phyloP scores from a whole-genome alignment of 2,888 invertebrate genomes.

The Criorhina ranunculi region DNA sequence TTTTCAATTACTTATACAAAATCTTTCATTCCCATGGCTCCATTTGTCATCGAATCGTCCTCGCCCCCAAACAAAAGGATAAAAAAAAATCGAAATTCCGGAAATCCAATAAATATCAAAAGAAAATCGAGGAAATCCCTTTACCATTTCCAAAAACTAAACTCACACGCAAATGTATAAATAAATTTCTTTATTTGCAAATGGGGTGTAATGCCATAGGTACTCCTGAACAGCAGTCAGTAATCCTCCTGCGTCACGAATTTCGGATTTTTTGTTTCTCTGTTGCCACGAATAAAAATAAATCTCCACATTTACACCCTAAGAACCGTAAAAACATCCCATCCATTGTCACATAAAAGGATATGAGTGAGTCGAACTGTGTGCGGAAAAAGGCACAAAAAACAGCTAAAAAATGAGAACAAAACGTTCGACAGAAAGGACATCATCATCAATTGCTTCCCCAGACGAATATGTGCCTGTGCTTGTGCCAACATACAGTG shows the following conservation, averaged over 20 bases:
- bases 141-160: conserved; percentile 37
- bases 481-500: not conserved
- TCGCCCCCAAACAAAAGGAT: not conserved
- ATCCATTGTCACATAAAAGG: conserved; percentile 33
- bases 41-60: conserved; percentile 21
- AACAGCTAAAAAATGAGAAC: not conserved
- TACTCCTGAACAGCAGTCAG: conserved; percentile 1
- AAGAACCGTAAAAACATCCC: conserved; percentile 16
- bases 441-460: not conserved
- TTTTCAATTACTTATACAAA: conserved; percentile 22
- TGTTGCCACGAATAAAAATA: conserved; percentile 19
- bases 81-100: conserved; percentile 19
- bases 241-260: conserved; percentile 21
- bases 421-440: conserved; percentile 3
- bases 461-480: not conserved
- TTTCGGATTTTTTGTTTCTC: conserved; percentile 25
- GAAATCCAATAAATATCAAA: conserved; percentile 68
- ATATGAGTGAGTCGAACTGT: not conserved
- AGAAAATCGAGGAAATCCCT: conserved; percentile 40
- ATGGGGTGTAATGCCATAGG: conserved; percentile 29
- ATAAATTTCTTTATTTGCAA: conserved; percentile 56
- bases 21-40: conserved; percentile 3
- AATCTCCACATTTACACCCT: conserved; percentile 35
- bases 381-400: not conserved
- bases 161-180: conserved; percentile 39